A percentile compares a stretch with the other conserved stretches of the same genome.
Conservation (phyloP, 2,113 vertebrate species). For the Pollachius pollachius region DNA sequence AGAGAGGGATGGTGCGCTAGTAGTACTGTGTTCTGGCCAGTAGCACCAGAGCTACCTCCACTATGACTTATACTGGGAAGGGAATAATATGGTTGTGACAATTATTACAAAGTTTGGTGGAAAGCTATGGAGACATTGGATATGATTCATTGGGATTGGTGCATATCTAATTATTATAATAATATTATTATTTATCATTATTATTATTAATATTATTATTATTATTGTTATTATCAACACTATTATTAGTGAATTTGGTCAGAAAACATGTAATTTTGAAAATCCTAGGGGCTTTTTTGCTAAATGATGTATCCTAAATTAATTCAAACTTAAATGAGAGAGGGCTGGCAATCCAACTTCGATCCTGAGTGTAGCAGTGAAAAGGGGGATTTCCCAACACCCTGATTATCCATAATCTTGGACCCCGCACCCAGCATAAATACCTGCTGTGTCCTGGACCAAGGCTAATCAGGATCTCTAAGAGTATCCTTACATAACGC, state of each 20-base stretch:
- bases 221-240: conserved; percentile 34
- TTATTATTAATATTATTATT: neutral
- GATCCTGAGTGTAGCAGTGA: conserved; percentile 74
- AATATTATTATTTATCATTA: neutral
- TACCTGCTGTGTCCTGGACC: conserved; percentile 66
- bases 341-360: conserved; percentile 75
- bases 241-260: conserved; percentile 63
- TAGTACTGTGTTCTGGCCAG: too few relatives aligned
- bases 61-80: neutral
- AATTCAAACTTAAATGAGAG: conserved; percentile 51
- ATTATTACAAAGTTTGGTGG: neutral
- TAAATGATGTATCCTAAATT: conserved; percentile 49
- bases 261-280: conserved; percentile 38
- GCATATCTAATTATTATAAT: too few relatives aligned
- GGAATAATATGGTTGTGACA: neutral
- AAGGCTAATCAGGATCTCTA: conserved; percentile 67
- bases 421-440: conserved; percentile 64
- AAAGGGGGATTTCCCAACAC: conserved; percentile 63
- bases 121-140: too few relatives aligned
- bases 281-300: conserved; percentile 56
- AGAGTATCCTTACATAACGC: conserved; percentile 35
- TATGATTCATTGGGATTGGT: too few relatives aligned
- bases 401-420: conserved; percentile 72
- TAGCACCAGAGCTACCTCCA: neutral
- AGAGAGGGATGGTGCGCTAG: neutral